Conservation (phyloP, 2,888 invertebrate genomes). For the Sminthurinus aureus region DNA sequence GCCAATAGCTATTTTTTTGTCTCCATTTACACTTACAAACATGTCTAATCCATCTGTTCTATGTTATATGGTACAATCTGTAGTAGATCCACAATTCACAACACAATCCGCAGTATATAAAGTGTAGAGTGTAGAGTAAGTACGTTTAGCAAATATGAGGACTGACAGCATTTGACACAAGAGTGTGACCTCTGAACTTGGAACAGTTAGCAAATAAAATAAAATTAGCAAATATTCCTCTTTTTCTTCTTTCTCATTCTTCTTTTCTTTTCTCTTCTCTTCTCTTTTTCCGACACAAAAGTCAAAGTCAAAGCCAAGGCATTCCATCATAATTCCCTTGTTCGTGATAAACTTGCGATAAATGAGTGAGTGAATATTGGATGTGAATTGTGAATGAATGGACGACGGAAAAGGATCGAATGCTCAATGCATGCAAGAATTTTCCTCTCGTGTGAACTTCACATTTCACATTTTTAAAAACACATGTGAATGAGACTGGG, state of each 20-base stretch:
- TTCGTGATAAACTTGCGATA: constrained; percentile 4
- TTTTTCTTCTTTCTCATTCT: background rate
- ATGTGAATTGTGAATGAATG: too few species aligned
- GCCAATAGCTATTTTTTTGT: background rate
- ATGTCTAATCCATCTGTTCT: background rate
- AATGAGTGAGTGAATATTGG: background rate
- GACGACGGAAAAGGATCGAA: too few species aligned
- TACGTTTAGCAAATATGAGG: too few species aligned
- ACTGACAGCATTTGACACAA: background rate
- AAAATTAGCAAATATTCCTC: background rate
- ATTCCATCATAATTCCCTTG: background rate
- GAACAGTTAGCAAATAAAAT: background rate
- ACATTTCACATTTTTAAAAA: too few species aligned
- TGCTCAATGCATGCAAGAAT: too few species aligned
- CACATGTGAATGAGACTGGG: too few species aligned
- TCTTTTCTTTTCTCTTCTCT: background rate
- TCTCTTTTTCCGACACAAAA: background rate
- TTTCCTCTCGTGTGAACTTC: too few species aligned
- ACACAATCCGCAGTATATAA: too few species aligned
- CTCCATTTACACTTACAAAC: too few species aligned
- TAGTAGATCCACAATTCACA: too few species aligned
- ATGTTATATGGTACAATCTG: background rate
- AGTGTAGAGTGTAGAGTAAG: too few species aligned
- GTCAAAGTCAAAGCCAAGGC: too few species aligned
- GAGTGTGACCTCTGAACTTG: background rate